These are phyloP conservation scores for Drosophila greeni DNA, from an alignment of 2,888 invertebrate species.

Conservation along the genomic window DNA sequence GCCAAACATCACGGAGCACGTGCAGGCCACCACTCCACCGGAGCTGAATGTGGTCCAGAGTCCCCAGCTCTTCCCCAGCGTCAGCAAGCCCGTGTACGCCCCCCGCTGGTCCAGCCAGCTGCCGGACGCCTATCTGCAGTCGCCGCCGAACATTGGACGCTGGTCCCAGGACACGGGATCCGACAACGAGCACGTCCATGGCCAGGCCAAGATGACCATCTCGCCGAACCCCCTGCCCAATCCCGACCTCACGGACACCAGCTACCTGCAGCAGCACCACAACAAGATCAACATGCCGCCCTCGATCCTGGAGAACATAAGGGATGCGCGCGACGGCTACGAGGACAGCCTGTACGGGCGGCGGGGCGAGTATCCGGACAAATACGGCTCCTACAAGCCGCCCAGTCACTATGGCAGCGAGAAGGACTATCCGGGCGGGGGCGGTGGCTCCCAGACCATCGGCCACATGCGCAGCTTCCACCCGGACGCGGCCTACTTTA, in stretches of 20 bases:
- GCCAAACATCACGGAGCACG: constrained; percentile 82
- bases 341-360: constrained; percentile 75
- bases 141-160: constrained; percentile 81
- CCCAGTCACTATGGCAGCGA: constrained; percentile 78
- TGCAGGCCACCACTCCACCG: constrained; percentile 82
- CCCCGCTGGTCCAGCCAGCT: constrained; percentile 85
- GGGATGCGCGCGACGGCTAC: constrained; percentile 80
- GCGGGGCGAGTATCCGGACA: constrained; percentile 77
- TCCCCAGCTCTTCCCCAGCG: constrained; percentile 84
- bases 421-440: constrained; percentile 73
- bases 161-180: constrained; percentile 91
- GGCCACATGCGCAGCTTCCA: constrained; percentile 78
- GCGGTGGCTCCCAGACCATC: constrained; percentile 76
- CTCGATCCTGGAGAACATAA: constrained; percentile 82
- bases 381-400: constrained; percentile 76
- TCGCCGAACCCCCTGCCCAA: constrained; percentile 87
- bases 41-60: constrained; percentile 83
- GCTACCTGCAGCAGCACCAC: constrained; percentile 81
- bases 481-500: constrained; percentile 76
- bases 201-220: constrained; percentile 80
- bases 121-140: constrained; percentile 83
- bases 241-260: constrained; percentile 86
- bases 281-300: constrained; percentile 80
- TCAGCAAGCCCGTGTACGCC: constrained; percentile 82
- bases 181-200: constrained; percentile 83